A percentile compares a stretch with the other conserved stretches of the same genome.
phyloP scores from a whole-genome alignment of 2,888 invertebrate species.

The Ormyrus nitidulus region DNA sequence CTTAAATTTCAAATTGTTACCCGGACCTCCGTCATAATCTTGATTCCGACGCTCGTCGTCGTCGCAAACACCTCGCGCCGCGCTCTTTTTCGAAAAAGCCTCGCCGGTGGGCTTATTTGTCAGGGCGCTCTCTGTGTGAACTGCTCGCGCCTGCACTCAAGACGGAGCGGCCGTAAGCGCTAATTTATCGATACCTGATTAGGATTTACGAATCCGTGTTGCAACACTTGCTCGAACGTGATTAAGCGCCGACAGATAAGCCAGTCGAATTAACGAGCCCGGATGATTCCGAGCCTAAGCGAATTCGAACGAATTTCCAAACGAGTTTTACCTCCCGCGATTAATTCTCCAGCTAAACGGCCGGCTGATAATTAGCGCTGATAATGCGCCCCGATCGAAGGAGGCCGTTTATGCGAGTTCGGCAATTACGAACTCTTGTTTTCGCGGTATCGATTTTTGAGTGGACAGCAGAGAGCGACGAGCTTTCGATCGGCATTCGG shows the following conservation, averaged over 20 bases:
- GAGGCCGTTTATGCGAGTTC: too few relatives aligned
- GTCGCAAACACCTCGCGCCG: constrained; percentile 61
- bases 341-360: neutral
- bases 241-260: constrained; percentile 45
- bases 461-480: constrained; percentile 2
- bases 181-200: constrained; percentile 58
- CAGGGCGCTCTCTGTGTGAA: constrained; percentile 56
- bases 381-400: neutral
- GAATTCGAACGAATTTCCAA: constrained; percentile 1
- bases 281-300: constrained; percentile 21
- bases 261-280: constrained; percentile 47
- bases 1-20: constrained; percentile 76
- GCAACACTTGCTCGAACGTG: constrained; percentile 50
- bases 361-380: neutral
- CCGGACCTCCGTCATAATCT: constrained; percentile 73
- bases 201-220: constrained; percentile 53
- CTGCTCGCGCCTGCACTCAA: constrained; percentile 31
- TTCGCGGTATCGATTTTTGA: constrained; percentile 30
- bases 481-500: constrained; percentile 64
- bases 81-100: constrained; percentile 42
- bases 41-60: constrained; percentile 71
- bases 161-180: constrained; percentile 42
- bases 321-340: too few relatives aligned
- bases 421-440: constrained; percentile 22
- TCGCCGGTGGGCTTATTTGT: constrained; percentile 73